A percentile compares a stretch with the other conserved stretches of the same genome.
Conservation (phyloP, 92 coral and sea anemone species). For the Bergia sp. region DNA sequence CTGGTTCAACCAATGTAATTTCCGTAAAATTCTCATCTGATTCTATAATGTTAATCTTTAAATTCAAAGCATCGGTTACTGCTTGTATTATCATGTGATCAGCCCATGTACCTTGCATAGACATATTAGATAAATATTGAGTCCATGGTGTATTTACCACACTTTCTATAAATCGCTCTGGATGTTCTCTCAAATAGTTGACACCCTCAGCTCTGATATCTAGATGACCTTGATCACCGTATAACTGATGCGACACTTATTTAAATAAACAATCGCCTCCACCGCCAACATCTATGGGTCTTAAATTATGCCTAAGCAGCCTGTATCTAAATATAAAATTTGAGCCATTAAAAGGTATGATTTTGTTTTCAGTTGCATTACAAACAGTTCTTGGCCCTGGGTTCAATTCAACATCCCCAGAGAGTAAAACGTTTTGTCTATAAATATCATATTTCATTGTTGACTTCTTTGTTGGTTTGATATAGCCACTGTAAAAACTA, state of each 20-base stretch:
- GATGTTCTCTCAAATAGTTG: slow-evolving; percentile 51
- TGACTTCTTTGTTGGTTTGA: no score
- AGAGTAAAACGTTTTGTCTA: not conserved
- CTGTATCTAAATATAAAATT: slow-evolving; percentile 42
- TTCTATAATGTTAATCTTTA: slow-evolving; percentile 63
- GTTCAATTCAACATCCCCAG: slow-evolving; percentile 59
- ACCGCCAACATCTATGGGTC: slow-evolving; percentile 63
- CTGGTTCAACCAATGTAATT: slow-evolving; percentile 56
- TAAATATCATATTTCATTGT: no score
- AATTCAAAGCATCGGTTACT: slow-evolving; percentile 66
- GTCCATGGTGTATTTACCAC: slow-evolving; percentile 51
- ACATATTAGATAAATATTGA: slow-evolving; percentile 62
- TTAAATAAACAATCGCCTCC: slow-evolving; percentile 69
- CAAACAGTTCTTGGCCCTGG: slow-evolving; percentile 42
- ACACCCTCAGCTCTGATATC: slow-evolving; percentile 55
- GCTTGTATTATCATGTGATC: slow-evolving; percentile 65
- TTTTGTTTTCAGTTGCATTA: slow-evolving; percentile 29
- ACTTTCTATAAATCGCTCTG: slow-evolving; percentile 70
- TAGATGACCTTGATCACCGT: slow-evolving; percentile 54
- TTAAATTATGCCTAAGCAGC: slow-evolving; percentile 55
- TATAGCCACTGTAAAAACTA: no score
- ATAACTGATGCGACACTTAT: slow-evolving; percentile 65
- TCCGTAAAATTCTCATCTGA: slow-evolving; percentile 56
- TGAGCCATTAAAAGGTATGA: slow-evolving; percentile 34
- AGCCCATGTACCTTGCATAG: slow-evolving; percentile 73